These are phyloP conservation scores for Mus spicilegus DNA, from an alignment of 2,113 vertebrate species.

Conservation along the genomic window DNA sequence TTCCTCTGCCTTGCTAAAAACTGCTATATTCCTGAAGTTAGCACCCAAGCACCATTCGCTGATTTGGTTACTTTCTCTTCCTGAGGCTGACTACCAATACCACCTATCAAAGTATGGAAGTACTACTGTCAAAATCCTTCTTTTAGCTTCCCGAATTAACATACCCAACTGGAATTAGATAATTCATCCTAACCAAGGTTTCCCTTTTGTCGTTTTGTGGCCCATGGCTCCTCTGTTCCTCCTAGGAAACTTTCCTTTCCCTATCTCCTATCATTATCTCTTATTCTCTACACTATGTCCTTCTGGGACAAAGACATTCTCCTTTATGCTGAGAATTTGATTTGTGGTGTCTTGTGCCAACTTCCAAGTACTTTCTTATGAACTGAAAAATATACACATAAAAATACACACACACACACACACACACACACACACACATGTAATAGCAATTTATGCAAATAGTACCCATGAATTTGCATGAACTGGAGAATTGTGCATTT, in stretches of 20 bases:
- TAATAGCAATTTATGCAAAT: neutral
- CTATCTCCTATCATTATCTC: neutral
- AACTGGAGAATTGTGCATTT: neutral
- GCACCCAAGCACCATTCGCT: neutral
- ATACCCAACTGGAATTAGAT: neutral
- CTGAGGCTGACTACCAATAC: neutral
- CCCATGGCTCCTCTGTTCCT: too few relatives aligned
- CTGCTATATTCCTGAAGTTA: too few relatives aligned
- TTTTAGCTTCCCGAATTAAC: neutral
- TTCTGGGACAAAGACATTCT: neutral
- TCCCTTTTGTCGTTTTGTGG: neutral
- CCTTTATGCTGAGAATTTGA: neutral
- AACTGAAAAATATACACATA: neutral
- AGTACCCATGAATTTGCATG: neutral
- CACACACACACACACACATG: neutral
- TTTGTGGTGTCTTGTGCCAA: neutral
- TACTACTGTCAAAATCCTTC: too few relatives aligned
- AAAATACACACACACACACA: neutral
- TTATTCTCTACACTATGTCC: neutral
- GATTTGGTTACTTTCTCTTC: neutral
- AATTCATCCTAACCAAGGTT: neutral
- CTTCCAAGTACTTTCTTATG: neutral
- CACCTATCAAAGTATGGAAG: neutral
- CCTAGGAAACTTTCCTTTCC: neutral
- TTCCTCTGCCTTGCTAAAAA: too few relatives aligned